Percentiles rank a stretch among this genome's conserved stretches.
These are phyloP conservation scores for Pelmatolapia mariae DNA, from an alignment of 2,113 vertebrate species.

Conservation along the genomic window DNA sequence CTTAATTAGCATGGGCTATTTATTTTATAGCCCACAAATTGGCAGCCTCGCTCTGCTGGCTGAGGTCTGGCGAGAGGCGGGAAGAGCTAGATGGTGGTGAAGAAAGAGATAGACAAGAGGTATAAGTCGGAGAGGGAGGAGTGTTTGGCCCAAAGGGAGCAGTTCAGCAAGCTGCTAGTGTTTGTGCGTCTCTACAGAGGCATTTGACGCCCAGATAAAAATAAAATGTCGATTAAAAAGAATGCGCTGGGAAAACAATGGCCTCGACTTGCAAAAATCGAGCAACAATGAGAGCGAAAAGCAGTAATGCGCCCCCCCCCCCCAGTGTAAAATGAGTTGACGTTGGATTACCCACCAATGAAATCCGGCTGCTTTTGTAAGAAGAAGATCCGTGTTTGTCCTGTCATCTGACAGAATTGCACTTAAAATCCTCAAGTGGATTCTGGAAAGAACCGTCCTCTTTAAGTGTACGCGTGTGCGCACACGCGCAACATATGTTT, in stretches of 20 bases:
- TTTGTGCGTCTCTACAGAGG: not conserved
- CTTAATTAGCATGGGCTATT: constrained; percentile 70
- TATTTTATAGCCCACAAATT: constrained; percentile 70
- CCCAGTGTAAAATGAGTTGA: not conserved
- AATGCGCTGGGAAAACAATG: not conserved
- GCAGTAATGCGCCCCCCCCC: not conserved
- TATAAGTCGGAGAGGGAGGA: not conserved
- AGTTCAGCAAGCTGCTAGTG: not conserved
- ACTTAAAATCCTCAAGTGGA: constrained; percentile 3
- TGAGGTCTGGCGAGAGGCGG: constrained; percentile 30
- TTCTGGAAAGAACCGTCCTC: not conserved
- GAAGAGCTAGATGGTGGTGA: not conserved
- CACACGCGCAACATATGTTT: constrained; percentile 45
- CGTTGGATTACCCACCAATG: not conserved
- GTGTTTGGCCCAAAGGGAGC: constrained; percentile 2
- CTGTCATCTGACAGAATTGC: not conserved
- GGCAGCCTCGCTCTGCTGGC: constrained; percentile 48
- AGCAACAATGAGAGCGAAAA: not conserved
- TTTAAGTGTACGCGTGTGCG: not conserved
- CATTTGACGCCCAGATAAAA: not conserved
- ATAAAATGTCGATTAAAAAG: not conserved
- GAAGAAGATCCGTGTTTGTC: not conserved
- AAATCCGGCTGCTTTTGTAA: not conserved
- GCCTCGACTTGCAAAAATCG: not conserved
- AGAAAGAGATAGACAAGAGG: not conserved